Percentiles rank a stretch among this genome's conserved stretches.
These are phyloP conservation scores for Panthera tigris DNA, from an alignment of 2,113 vertebrate genomes.

Conservation along the genomic window DNA sequence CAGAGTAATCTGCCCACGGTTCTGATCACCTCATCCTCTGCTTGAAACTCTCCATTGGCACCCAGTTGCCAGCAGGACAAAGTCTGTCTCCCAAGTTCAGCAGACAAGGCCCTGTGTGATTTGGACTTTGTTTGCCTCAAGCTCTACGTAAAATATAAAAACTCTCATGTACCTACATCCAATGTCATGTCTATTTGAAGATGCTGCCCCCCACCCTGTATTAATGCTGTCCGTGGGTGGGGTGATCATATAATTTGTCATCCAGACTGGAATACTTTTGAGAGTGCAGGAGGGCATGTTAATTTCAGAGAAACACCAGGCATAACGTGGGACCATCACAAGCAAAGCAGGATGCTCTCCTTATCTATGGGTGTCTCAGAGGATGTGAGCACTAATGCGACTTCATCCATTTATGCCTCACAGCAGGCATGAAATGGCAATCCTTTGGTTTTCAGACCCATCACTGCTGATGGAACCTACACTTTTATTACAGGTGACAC, in stretches of 20 bases:
- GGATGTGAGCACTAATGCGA: not conserved
- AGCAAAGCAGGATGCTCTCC: not conserved
- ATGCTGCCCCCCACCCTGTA: not conserved
- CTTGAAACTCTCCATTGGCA: not conserved
- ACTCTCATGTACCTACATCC: not conserved
- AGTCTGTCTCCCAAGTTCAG: conserved; percentile 1
- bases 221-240: not conserved
- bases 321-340: not conserved
- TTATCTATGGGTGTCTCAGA: not conserved
- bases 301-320: not conserved
- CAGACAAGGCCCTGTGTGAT: not conserved
- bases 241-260: not conserved
- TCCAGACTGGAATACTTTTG: not conserved
- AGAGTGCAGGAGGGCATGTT: not conserved
- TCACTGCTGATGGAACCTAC: not conserved
- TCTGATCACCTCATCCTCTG: not conserved
- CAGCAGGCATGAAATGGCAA: not conserved
- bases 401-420: not conserved
- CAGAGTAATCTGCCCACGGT: not conserved
- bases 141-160: not conserved
- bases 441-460: conserved; percentile 9
- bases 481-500: not conserved
- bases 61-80: not conserved
- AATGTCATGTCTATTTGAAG: not conserved
- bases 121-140: not conserved